Conservation (phyloP, 1,140 invertebrate genomes). For the Cryptotermes secundus region DNA sequence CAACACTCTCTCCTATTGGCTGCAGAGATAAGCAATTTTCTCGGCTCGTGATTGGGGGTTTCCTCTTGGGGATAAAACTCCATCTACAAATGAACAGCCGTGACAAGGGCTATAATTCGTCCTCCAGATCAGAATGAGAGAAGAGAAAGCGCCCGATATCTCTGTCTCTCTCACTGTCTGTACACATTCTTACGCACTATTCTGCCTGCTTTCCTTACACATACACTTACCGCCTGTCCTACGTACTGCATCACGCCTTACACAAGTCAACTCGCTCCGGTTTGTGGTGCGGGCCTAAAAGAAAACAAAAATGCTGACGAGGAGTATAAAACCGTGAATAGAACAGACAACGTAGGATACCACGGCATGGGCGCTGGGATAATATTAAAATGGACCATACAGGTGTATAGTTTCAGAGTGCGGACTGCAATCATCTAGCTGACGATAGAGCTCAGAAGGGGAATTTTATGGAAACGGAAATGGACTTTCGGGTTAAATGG, state of each 20-base stretch:
- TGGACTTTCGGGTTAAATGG: no score
- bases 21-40: constrained; percentile 58
- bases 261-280: neutral
- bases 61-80: constrained; percentile 66
- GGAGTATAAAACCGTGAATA: no score
- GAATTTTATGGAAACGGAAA: no score
- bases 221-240: neutral
- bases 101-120: constrained; percentile 72
- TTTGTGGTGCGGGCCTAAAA: no score
- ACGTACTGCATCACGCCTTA: neutral
- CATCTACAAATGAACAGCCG: constrained; percentile 72
- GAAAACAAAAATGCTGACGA: no score
- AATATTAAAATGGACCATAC: no score
- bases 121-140: constrained; percentile 40
- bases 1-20: constrained; percentile 30
- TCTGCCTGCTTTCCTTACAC: neutral
- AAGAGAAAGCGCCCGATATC: neutral
- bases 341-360: no score
- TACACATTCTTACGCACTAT: neutral
- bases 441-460: no score
- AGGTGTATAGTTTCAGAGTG: no score
- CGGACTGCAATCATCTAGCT: no score
- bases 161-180: neutral
- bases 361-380: no score
- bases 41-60: constrained; percentile 68